These are phyloP conservation scores for Festucalex cinctus DNA, from an alignment of 2,113 vertebrate genomes.

Conservation along the genomic window DNA sequence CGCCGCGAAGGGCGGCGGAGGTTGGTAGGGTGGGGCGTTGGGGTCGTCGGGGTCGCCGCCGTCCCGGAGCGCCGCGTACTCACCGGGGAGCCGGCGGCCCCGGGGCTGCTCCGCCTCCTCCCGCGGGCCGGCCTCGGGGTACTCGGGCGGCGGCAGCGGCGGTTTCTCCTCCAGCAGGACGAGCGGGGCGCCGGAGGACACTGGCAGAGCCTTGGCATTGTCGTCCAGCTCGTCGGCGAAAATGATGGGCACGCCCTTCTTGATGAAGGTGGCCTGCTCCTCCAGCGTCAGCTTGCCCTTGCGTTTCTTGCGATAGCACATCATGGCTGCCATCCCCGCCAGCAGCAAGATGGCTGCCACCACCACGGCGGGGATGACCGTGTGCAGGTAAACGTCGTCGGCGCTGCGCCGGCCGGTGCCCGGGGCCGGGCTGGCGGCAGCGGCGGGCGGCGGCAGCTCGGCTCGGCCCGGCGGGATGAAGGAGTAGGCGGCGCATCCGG, in stretches of 20 bases:
- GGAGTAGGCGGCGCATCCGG: constrained; percentile 81
- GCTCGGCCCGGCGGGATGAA: constrained; percentile 79
- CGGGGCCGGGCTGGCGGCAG: constrained; percentile 67
- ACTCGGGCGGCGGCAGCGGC: constrained; percentile 92
- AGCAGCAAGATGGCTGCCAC: constrained; percentile 93
- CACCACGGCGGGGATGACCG: constrained; percentile 93
- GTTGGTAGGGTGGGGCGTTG: constrained; percentile 95
- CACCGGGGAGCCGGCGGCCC: constrained; percentile 90
- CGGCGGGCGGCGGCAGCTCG: constrained; percentile 42
- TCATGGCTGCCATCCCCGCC: constrained; percentile 94
- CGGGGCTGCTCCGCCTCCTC: constrained; percentile 91
- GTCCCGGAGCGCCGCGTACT: constrained; percentile 89
- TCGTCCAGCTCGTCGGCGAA: constrained; percentile 95
- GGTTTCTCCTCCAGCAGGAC: constrained; percentile 98
- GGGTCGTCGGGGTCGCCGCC: constrained; percentile 88
- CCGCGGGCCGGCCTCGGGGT: constrained; percentile 89
- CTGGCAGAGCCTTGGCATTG: constrained; percentile 91
- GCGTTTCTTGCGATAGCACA: constrained; percentile 96
- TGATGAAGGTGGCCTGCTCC: constrained; percentile 98
- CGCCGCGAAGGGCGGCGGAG: constrained; percentile 91
- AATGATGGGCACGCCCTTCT: constrained; percentile 97
- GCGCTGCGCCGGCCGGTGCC: constrained; percentile 86
- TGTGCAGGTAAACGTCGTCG: constrained; percentile 94
- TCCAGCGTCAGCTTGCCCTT: constrained; percentile 96
- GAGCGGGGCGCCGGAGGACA: constrained; percentile 95